phyloP scores from a whole-genome alignment of 2,113 vertebrate species.

The Phalacrocorax carbo region DNA sequence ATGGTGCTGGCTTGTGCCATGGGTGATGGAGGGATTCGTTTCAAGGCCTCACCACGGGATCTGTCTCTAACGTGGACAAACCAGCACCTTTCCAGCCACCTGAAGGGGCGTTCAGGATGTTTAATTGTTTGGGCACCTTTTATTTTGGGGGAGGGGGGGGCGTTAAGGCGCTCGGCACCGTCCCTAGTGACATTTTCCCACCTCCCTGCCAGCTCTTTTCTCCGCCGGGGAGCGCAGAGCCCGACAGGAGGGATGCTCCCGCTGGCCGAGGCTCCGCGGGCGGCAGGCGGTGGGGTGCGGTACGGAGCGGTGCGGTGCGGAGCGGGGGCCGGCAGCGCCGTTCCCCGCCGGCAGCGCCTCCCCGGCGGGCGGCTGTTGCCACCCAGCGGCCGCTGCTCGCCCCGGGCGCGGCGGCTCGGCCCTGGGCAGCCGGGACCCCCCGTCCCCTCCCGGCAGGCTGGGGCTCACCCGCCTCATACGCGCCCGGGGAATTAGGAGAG shows the following conservation, averaged over 20 bases:
- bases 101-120: not conserved
- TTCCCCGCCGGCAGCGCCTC: too few relatives aligned
- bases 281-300: too few relatives aligned
- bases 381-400: too few relatives aligned
- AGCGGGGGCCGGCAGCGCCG: too few relatives aligned
- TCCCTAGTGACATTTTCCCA: not conserved
- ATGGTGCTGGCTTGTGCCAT: not conserved
- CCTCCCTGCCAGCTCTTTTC: not conserved
- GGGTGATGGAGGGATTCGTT: not conserved
- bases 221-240: not conserved
- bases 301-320: not conserved
- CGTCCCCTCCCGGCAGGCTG: not conserved
- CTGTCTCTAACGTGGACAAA: not conserved
- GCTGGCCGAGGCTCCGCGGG: not conserved
- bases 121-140: not conserved
- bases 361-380: too few relatives aligned
- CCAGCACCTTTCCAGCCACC: not conserved
- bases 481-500: not conserved
- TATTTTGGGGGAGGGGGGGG: not conserved
- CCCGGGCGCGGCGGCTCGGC: not conserved
- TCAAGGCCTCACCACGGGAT: not conserved
- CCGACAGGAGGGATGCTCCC: not conserved
- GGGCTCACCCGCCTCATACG: accelerated
- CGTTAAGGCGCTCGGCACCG: not conserved
- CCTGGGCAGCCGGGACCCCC: not conserved